Percentiles rank a stretch among this genome's conserved stretches.
Evolutionary conservation across 2,113 vertebrate genomes (phyloP).

Genomic region (Cranoglanis bouderius): DNA sequence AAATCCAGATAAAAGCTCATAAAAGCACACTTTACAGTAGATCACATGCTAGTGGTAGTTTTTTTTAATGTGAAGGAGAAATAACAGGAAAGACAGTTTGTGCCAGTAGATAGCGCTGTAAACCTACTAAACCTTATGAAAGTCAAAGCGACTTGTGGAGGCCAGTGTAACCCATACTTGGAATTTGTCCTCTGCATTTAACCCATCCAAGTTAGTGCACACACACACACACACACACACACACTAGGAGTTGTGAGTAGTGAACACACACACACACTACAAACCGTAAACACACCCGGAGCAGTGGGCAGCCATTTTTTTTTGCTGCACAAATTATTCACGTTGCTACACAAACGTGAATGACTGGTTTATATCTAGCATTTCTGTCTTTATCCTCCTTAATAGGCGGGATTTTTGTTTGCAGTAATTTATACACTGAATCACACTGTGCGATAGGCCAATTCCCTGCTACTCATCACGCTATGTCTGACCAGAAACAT

Average conservation of each 20-base stretch:
- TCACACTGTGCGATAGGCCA: background rate
- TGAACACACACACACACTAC: too few species aligned
- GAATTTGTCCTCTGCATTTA: too few species aligned
- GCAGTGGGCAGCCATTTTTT: too few species aligned
- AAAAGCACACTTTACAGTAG: background rate
- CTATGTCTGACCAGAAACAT: background rate
- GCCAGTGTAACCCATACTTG: too few species aligned
- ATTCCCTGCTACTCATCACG: background rate
- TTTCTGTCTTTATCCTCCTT: background rate
- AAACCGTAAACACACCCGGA: too few species aligned
- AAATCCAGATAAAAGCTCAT: background rate
- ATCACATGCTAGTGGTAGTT: background rate
- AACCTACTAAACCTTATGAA: background rate
- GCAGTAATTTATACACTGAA: background rate
- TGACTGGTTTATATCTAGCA: background rate
- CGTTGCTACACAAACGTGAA: background rate
- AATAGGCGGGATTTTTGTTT: background rate
- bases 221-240: too few species aligned
- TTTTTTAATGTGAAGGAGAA: background rate
- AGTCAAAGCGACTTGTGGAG: too few species aligned
- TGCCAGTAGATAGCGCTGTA: constrained; percentile 4
- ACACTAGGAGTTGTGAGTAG: too few species aligned
- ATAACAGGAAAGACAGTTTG: background rate
- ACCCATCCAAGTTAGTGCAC: too few species aligned
- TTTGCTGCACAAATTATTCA: too few species aligned